Conservation (phyloP, 2,888 invertebrate species). For the Pollenia amentaria region DNA sequence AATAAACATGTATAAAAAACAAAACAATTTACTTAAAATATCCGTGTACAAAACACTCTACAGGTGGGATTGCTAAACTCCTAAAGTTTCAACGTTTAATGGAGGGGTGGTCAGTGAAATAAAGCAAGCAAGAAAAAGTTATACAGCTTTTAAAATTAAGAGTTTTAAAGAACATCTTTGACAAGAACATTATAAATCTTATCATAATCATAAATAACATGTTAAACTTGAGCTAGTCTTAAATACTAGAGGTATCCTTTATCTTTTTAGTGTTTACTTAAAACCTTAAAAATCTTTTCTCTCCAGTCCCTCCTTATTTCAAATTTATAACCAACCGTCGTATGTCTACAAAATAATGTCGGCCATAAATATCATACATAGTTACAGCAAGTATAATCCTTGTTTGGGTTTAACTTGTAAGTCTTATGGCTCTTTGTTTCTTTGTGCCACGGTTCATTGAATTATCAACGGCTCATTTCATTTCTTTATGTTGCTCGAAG, state of each 20-base stretch:
- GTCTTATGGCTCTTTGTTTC: conserved; percentile 37
- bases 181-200: too few species aligned
- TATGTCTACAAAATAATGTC: not conserved
- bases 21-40: conserved; percentile 21
- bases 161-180: too few species aligned
- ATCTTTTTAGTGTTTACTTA: too few species aligned
- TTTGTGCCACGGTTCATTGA: conserved; percentile 59
- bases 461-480: conserved; percentile 66
- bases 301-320: too few species aligned
- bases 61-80: not conserved
- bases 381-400: conserved; percentile 19
- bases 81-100: not conserved
- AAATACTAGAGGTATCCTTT: too few species aligned
- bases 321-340: not conserved
- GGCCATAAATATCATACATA: conserved; percentile 18
- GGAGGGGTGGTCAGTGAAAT: not conserved
- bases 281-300: too few species aligned
- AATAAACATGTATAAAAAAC: not conserved
- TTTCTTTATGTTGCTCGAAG: conserved; percentile 29
- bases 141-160: too few species aligned
- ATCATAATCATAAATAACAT: too few species aligned
- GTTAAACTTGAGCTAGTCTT: too few species aligned
- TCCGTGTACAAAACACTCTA: not conserved
- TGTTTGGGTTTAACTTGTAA: conserved; percentile 31
- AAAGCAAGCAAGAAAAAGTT: too few species aligned